These are phyloP conservation scores for Phalangium opilio DNA, from an alignment of 2,888 invertebrate genomes.

Conservation along the genomic window DNA sequence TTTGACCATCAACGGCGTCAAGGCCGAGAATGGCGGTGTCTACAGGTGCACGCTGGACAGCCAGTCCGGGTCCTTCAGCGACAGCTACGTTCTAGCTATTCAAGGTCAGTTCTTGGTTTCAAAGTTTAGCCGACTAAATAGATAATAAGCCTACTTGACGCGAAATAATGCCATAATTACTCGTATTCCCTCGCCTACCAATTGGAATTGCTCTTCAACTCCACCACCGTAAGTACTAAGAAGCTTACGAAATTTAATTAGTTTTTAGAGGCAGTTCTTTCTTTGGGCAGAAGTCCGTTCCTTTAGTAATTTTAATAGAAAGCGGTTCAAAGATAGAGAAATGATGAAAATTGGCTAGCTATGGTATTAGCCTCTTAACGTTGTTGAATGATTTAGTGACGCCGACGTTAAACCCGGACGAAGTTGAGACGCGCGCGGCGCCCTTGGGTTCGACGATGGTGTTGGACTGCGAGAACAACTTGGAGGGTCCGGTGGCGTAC, in stretches of 20 bases:
- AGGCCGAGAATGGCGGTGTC: slow-evolving; percentile 45
- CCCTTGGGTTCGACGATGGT: slow-evolving; percentile 47
- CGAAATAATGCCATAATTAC: no score
- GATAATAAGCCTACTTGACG: no score
- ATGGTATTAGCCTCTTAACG: no score
- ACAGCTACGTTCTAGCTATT: slow-evolving; percentile 43
- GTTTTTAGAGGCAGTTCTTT: no score
- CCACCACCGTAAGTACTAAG: no score
- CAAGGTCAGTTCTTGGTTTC: slow-evolving; percentile 34
- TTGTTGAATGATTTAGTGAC: slow-evolving; percentile 8
- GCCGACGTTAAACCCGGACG: slow-evolving; percentile 16
- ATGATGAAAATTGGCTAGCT: neutral
- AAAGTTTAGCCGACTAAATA: no score
- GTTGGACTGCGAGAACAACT: slow-evolving; percentile 51
- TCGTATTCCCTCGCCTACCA: no score
- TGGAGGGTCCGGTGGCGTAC: slow-evolving; percentile 46
- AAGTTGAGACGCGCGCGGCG: slow-evolving; percentile 41
- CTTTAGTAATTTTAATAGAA: no score
- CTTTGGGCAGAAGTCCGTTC: no score
- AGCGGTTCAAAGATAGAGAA: no score
- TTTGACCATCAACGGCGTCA: slow-evolving; percentile 42
- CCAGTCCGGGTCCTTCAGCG: slow-evolving; percentile 37
- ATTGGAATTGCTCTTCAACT: no score
- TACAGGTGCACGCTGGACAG: slow-evolving; percentile 50
- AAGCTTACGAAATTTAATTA: no score